phyloP scores from a whole-genome alignment of 1,140 invertebrate genomes.

The Dreissena polymorpha region DNA sequence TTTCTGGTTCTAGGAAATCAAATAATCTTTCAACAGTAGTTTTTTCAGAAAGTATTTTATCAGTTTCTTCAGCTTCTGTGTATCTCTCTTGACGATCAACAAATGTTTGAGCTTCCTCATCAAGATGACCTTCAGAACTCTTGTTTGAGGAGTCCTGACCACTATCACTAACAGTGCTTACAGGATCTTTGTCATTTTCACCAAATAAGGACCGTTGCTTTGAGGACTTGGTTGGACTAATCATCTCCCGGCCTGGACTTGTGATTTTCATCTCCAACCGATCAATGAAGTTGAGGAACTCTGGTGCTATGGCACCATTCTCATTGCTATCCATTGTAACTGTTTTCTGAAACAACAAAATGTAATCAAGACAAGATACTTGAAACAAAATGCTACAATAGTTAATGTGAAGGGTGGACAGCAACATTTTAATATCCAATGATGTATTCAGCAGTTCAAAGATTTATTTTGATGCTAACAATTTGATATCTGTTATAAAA shows the following conservation, averaged over 20 bases:
- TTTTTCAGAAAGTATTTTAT: constrained; percentile 24
- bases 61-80: constrained; percentile 11
- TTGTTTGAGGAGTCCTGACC: constrained; percentile 28
- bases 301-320: background rate
- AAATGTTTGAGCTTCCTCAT: constrained; percentile 7
- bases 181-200: background rate
- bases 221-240: constrained; percentile 43
- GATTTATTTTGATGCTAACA: too few relatives aligned
- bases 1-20: background rate
- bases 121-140: constrained; percentile 15
- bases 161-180: constrained; percentile 31
- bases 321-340: background rate
- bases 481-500: too few relatives aligned
- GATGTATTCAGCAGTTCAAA: too few relatives aligned
- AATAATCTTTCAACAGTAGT: constrained; percentile 19
- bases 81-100: constrained; percentile 36
- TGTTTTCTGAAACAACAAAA: background rate
- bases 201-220: background rate
- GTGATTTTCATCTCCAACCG: constrained; percentile 30
- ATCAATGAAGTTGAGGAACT: constrained; percentile 34
- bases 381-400: too few relatives aligned
- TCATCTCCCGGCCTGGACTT: constrained; percentile 41
- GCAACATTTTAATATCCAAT: too few relatives aligned
- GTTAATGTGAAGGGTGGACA: too few relatives aligned
- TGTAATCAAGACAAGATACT: background rate